A percentile compares a stretch with the other conserved stretches of the same genome.
These are phyloP conservation scores for Epicampocera succincta DNA, from an alignment of 2,888 invertebrate genomes.

Conservation along the genomic window DNA sequence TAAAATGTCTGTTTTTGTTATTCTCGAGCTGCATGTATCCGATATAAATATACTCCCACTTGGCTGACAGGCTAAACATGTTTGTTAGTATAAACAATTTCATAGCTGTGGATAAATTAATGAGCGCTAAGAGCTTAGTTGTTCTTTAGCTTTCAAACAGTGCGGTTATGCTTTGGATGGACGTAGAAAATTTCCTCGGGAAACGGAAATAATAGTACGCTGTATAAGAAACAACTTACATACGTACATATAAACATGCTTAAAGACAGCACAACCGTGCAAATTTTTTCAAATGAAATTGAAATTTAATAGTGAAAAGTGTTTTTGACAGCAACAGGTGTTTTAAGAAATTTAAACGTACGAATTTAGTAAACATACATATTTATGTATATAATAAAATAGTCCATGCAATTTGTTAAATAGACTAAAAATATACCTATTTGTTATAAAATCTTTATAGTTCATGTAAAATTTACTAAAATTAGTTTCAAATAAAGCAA, in stretches of 20 bases:
- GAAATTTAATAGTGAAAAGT: too few relatives aligned
- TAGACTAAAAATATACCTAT: not conserved
- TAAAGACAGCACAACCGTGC: too few relatives aligned
- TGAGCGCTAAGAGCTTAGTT: slow-evolving; percentile 47
- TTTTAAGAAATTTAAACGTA: slow-evolving; percentile 20
- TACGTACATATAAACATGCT: too few relatives aligned
- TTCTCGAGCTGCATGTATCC: too few relatives aligned
- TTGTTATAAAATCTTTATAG: not conserved
- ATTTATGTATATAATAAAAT: not conserved
- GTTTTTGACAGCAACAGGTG: slow-evolving; percentile 46
- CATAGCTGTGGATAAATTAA: slow-evolving; percentile 31
- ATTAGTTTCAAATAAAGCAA: too few relatives aligned
- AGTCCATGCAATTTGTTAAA: not conserved
- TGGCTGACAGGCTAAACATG: not conserved
- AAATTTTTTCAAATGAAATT: too few relatives aligned
- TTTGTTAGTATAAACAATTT: not conserved
- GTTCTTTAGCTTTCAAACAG: slow-evolving; percentile 50
- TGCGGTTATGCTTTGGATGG: slow-evolving; percentile 33
- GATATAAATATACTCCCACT: too few relatives aligned
- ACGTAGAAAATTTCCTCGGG: slow-evolving; percentile 6
- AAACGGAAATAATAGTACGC: slow-evolving; percentile 49
- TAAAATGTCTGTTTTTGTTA: too few relatives aligned
- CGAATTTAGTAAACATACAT: too few relatives aligned
- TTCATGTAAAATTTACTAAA: too few relatives aligned
- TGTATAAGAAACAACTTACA: too few relatives aligned